Conservation (phyloP, 2,888 invertebrate genomes). For the Serripes groenlandicus region DNA sequence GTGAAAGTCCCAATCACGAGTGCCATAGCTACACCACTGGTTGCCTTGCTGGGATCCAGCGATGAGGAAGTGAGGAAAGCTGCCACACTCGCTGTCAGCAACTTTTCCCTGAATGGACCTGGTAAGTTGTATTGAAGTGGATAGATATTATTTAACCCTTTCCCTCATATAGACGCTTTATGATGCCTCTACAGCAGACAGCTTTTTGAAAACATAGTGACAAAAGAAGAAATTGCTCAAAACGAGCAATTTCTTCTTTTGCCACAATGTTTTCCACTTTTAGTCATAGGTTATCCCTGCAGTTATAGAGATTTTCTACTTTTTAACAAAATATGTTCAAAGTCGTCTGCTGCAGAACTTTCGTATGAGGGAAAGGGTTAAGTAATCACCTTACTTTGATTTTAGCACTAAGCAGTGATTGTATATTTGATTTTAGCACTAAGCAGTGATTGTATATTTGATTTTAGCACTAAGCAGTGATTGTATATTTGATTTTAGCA, state of each 20-base stretch:
- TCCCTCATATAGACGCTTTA: not conserved
- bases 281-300: no score
- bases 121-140: constrained; percentile 71
- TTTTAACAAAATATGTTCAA: no score
- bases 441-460: no score
- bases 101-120: constrained; percentile 78
- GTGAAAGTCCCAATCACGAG: constrained; percentile 73
- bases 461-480: no score
- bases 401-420: no score
- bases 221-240: not conserved
- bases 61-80: constrained; percentile 77
- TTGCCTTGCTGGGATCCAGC: constrained; percentile 73
- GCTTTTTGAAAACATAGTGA: not conserved
- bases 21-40: constrained; percentile 73
- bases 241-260: not conserved
- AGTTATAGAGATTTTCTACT: no score
- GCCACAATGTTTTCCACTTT: not conserved
- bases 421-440: no score
- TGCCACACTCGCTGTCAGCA: constrained; percentile 81
- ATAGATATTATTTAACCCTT: not conserved
- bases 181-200: no score
- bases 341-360: no score
- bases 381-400: no score
- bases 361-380: no score
- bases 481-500: no score